These are phyloP conservation scores for Rhabditoides inermis DNA, from an alignment of 2,888 invertebrate species.

Conservation along the genomic window DNA sequence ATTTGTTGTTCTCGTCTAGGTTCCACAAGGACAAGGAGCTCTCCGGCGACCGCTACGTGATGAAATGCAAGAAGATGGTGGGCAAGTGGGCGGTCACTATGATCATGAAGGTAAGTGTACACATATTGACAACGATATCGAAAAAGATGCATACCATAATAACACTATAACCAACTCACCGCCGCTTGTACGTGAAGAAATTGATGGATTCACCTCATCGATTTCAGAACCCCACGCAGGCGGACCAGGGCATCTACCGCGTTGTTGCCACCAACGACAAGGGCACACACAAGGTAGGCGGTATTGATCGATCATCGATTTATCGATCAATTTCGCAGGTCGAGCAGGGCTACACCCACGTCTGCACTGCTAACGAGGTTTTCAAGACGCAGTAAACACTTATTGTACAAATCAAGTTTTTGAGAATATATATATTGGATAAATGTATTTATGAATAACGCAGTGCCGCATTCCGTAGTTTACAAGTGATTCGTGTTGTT, in stretches of 20 bases:
- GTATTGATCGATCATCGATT: no score
- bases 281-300: constrained; percentile 42
- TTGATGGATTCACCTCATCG: background rate
- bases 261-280: constrained; percentile 44
- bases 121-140: no score
- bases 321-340: no score
- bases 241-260: constrained; percentile 51
- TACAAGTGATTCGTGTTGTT: no score
- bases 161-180: no score
- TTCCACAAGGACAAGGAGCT: constrained; percentile 48
- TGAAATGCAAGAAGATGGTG: constrained; percentile 51
- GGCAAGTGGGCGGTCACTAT: constrained; percentile 50
- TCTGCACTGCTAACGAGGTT: constrained; percentile 46
- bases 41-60: constrained; percentile 41
- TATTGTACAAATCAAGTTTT: no score
- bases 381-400: no score
- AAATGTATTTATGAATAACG: no score
- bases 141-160: no score
- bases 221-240: constrained; percentile 48
- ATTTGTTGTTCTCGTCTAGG: constrained; percentile 16
- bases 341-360: constrained; percentile 46
- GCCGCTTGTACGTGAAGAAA: no score
- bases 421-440: no score
- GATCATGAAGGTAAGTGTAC: constrained; percentile 42
- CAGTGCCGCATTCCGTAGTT: no score